Evolutionary conservation across 2,888 invertebrate species (phyloP).

Genomic region (Odiellus spinosus): DNA sequence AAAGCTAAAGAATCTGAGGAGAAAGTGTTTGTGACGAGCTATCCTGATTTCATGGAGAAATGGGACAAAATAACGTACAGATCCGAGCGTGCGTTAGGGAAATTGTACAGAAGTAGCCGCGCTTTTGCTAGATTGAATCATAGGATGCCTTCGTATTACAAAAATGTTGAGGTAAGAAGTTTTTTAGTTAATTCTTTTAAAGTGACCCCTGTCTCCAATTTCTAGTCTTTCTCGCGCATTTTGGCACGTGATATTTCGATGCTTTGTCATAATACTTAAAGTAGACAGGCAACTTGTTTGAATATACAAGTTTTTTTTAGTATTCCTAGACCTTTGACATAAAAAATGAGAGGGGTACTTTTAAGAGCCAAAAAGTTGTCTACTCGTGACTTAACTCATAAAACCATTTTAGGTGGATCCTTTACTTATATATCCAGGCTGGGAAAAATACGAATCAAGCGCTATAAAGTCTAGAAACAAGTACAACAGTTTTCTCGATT

Average conservation of each 20-base stretch:
- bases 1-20: conserved; percentile 5
- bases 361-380: neutral
- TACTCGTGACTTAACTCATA: neutral
- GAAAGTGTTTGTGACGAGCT: conserved; percentile 6
- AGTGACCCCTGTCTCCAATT: too few relatives aligned
- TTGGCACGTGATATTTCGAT: too few relatives aligned
- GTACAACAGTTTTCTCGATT: conserved; percentile 8
- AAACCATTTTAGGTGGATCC: conserved; percentile 8
- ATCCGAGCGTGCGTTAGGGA: conserved; percentile 17
- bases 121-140: conserved; percentile 10
- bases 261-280: too few relatives aligned
- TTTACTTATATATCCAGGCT: conserved; percentile 13
- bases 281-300: too few relatives aligned
- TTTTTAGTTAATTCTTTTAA: too few relatives aligned
- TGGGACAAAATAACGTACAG: conserved; percentile 10
- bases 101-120: conserved; percentile 15
- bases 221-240: too few relatives aligned
- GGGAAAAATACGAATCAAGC: conserved; percentile 13
- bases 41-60: conserved; percentile 20
- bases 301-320: too few relatives aligned
- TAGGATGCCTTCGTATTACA: too few relatives aligned
- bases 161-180: too few relatives aligned
- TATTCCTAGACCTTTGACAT: too few relatives aligned
- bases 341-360: too few relatives aligned
- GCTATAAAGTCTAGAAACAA: conserved; percentile 12